Evolutionary conservation across 2,888 invertebrate genomes (phyloP).

Genomic region (Rhynchonema sp.): DNA sequence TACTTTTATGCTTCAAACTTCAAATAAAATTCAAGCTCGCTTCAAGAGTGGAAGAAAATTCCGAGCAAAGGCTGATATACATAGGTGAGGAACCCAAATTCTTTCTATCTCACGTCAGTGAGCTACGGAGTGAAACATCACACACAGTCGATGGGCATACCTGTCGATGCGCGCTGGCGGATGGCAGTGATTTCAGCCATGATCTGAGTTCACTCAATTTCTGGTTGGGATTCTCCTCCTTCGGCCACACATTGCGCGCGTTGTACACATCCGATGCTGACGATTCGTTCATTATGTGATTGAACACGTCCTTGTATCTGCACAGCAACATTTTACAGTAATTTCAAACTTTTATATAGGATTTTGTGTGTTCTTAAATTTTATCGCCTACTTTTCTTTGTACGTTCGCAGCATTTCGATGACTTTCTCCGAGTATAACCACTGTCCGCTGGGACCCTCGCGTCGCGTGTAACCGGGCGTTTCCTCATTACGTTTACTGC

Average conservation of each 20-base stretch:
- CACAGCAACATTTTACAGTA: not conserved
- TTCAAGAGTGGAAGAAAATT: too few species aligned
- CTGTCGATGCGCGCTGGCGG: not conserved
- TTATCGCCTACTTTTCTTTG: slow-evolving; percentile 37
- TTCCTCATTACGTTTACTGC: slow-evolving; percentile 52
- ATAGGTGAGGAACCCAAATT: too few species aligned
- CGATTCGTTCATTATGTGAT: slow-evolving; percentile 35
- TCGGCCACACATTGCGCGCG: slow-evolving; percentile 48
- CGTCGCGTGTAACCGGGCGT: slow-evolving; percentile 61
- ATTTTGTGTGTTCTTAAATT: not conserved
- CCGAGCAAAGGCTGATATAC: too few species aligned
- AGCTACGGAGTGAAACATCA: too few species aligned
- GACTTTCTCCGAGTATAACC: slow-evolving; percentile 62
- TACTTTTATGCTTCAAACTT: too few species aligned
- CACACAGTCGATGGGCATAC: too few species aligned
- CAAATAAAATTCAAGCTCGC: too few species aligned
- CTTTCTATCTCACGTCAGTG: too few species aligned
- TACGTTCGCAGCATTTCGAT: slow-evolving; percentile 51
- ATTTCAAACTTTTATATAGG: not conserved
- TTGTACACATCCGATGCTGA: slow-evolving; percentile 43
- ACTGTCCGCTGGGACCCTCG: slow-evolving; percentile 34
- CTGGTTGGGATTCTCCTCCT: slow-evolving; percentile 36
- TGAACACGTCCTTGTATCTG: slow-evolving; percentile 52
- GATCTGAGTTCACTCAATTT: slow-evolving; percentile 30
- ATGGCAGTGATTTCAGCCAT: slow-evolving; percentile 44